Base-by-base conservation (phyloP, 2,888 invertebrate genomes). In the Chydorus sphaericus region DNA sequence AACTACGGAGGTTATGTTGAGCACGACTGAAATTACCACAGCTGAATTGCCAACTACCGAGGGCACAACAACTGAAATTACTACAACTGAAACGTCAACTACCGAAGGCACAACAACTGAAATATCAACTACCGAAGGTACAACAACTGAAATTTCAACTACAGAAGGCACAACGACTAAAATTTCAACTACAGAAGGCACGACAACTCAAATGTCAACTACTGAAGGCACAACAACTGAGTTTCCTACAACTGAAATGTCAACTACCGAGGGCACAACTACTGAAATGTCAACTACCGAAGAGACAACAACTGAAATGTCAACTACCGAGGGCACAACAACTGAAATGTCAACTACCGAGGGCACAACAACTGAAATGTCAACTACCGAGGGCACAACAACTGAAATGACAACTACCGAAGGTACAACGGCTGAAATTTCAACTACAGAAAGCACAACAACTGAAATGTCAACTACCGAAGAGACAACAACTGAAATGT, bases 21-120 rank as follows among this genome's bases (percentile, higher is more conserved):
- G 51, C n/a, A 18, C 52, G 10, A 18, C 18, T 18, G 20, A 14
- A 10, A n/a, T 20, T 54, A 54, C 54, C 8, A n/a, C 54, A 18
- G 23, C 55, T 28, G 29, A 14, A 20, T 53, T 28, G 10, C 14
- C 57, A 10, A 57, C 29, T 23, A 57, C 55, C 10, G 18, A 11
- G 11, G 20, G 57, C 10, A 57, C 20, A 14, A 56, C 56, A 57
- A 57, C 56, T n/a, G 54, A 54, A 11, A 57, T 57, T 26, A 55
- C 55, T 18, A 55, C 55, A 18, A 55, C 55, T 14, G 54, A 16
- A 11, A 55, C 57, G 16, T 20, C 57, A 18, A 57, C 55, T 23
- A 55, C 55, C 14, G 54, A 18, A 16, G 30, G 37, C 1, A 58
- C 56, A 44, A 57, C 56, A 16, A 55, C 56, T 11, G 18, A 54